Base-by-base conservation (phyloP, 2,888 invertebrate genomes). In the Pachymerium ferrugineum region DNA sequence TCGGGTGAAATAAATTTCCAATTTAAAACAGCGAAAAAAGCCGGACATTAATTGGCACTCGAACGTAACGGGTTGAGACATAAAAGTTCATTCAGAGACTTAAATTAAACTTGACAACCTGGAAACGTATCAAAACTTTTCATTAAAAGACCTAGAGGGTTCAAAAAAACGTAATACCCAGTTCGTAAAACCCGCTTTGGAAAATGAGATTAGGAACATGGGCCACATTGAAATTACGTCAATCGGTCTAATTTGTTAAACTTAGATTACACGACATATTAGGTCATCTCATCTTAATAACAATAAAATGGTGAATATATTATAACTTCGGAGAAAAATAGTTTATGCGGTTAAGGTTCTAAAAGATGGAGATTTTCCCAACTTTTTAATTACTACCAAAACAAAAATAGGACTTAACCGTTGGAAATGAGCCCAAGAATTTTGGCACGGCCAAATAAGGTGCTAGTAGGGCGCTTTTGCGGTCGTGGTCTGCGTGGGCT, bases 391-490 rank as follows among this genome's bases (percentile, higher is more conserved):
- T 54, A 54, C 54, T 5, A 47, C 2, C 10, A 1, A 14, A 8
- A 14, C 28, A 54, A 54, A 54, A 54, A 54, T 54, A 54, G 54
- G 28, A 22, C n/a, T 12, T 54, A 1, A 54, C 25, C 22, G 54
- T 54, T 54, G 54, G 54, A 54, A 54, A 54, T 54, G 22, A 25
- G 54, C 54, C 54, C 54, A 54, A 54, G 54, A 54, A 54, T 54
- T 54, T 54, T 54, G 54, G 54, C 54, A 22, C 22, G 25, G 54
- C 54, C 54, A 54, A 54, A 54, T 54, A 54, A 54, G 54, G 54
- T 54, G 54, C 25, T 54, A 12, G 6, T 22, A 19, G 1, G 54
- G 54, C 6, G 1, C 54, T 54, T 54, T 54, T 54, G 14, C 54
- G 54, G 54, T 54, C 54, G 54, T 28, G 54, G 12, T 4, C 28